Base-by-base conservation (phyloP, 2,888 invertebrate species). In the Synanthedon formicaeformis region DNA sequence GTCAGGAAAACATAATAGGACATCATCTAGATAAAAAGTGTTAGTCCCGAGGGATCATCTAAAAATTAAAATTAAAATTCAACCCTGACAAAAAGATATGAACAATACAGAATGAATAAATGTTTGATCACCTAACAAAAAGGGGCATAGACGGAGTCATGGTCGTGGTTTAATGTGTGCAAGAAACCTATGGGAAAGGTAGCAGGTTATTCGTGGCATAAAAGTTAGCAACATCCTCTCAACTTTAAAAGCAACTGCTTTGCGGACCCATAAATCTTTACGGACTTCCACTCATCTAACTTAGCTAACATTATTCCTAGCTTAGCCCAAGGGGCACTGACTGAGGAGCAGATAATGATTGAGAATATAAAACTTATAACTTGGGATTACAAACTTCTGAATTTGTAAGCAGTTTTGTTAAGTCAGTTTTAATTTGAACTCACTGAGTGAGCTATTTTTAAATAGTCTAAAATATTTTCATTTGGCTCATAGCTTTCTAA, bases 231-330 rank as follows among this genome's bases (percentile, higher is more conserved):
- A 41, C 13, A 45, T 34, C 27, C 45, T n/a, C 11, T 45, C 13
- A 11, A 45, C n/a, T 45, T 45, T 45, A 13, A 45, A 45, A 53
- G 40, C 34, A 52, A 55, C 53, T 51, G 54, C 54, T 50, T 48
- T 48, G 50, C 51, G 52, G 50, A 51, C 49, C 57, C 56, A 69
- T 73, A 71, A 73, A 72, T 73, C 62, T 61, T 62, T 51, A 50
- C 41, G 56, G 57, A 54, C 55, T 18, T 49, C 16, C 18, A 52
- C 56, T 56, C 62, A 62, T 66, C 64, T 60, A 70, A 70, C 65
- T 69, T 58, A n/a, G n/a, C n/a, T n/a, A n/a, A n/a, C n/a, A n/a
- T n/a, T n/a, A 60, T 57, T 60, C 53, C 55, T 52, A 52, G 56
- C 59, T 54, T 60, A 56, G 54, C 61, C 54, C 23, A 49, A 18